These are phyloP conservation scores for Junonia oenone DNA, from an alignment of 2,888 invertebrate species.

Conservation along the genomic window DNA sequence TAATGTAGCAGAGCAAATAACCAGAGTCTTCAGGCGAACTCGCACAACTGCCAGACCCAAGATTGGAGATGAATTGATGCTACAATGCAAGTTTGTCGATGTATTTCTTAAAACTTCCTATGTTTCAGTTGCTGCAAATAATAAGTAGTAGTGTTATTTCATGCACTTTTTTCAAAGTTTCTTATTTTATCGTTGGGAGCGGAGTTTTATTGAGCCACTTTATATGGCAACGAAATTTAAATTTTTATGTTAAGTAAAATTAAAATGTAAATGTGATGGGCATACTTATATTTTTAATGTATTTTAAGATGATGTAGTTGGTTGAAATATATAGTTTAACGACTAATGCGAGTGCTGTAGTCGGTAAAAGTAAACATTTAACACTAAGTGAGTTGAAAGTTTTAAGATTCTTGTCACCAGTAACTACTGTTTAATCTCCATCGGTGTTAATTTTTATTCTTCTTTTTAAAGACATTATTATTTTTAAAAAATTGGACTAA, in stretches of 20 bases:
- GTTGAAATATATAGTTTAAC: no score
- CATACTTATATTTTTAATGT: no score
- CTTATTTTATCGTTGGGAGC: background rate
- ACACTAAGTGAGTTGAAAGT: no score
- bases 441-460: no score
- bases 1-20: slow-evolving; percentile 8
- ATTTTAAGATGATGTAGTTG: no score
- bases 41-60: background rate
- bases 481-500: no score
- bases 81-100: slow-evolving; percentile 2
- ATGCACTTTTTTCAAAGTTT: background rate
- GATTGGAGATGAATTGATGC: slow-evolving; percentile 3
- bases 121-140: background rate
- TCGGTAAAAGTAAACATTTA: no score
- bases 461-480: no score
- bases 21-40: slow-evolving; percentile 3
- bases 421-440: no score
- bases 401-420: no score
- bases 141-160: background rate
- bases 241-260: background rate
- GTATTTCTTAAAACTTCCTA: background rate
- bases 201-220: background rate
- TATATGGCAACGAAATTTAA: background rate
- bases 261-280: background rate
- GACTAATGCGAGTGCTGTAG: no score